phyloP scores from a whole-genome alignment of 2,888 invertebrate genomes.

The Fragum sueziense region DNA sequence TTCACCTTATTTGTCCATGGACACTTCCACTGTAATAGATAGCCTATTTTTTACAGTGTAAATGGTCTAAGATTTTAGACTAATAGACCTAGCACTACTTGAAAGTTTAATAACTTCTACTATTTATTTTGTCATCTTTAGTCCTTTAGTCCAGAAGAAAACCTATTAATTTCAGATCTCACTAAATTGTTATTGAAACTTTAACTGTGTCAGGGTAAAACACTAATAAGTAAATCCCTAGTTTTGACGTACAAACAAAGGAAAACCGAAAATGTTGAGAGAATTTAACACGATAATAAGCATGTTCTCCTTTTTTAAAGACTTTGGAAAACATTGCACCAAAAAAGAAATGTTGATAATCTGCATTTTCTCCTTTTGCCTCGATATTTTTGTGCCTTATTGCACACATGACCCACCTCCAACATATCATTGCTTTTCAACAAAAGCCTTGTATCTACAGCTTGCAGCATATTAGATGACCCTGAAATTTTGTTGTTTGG shows the following conservation, averaged over 20 bases:
- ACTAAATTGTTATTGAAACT: neutral
- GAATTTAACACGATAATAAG: too few relatives aligned
- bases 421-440: too few relatives aligned
- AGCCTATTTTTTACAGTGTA: neutral
- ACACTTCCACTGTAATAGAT: neutral
- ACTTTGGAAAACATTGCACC: neutral
- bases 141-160: neutral
- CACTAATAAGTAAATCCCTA: too few relatives aligned
- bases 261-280: too few relatives aligned
- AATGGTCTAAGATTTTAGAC: constrained; percentile 15
- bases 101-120: constrained; percentile 7
- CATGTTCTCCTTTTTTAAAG: too few relatives aligned
- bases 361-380: constrained; percentile 3
- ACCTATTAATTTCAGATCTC: neutral
- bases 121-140: neutral
- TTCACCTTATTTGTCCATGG: neutral
- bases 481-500: too few relatives aligned
- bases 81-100: constrained; percentile 9
- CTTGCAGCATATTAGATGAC: too few relatives aligned
- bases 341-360: neutral
- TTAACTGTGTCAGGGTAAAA: neutral
- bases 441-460: too few relatives aligned
- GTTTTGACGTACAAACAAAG: too few relatives aligned
- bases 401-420: too few relatives aligned
- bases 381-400: neutral